These are phyloP conservation scores for Trogon surrucura DNA, from an alignment of 2,113 vertebrate genomes.

Conservation along the genomic window DNA sequence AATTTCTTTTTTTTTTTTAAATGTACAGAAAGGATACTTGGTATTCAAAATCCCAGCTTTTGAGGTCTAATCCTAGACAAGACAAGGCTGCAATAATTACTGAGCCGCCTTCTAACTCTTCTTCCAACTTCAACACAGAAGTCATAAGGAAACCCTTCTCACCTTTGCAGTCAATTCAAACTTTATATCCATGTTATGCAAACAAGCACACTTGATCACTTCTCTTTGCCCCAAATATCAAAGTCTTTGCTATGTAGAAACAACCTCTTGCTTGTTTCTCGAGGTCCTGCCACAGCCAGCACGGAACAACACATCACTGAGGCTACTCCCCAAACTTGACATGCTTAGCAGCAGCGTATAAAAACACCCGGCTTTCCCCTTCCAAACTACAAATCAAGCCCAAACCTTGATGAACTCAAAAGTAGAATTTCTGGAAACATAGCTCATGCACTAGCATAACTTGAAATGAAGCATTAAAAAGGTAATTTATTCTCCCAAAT, in stretches of 20 bases:
- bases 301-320: rapidly evolving
- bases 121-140: neutral
- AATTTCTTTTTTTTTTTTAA: neutral
- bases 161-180: neutral
- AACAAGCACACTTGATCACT: neutral
- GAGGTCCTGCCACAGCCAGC: neutral
- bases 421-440: neutral
- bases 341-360: neutral
- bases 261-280: neutral
- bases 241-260: neutral
- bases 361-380: neutral
- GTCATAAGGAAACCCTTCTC: neutral
- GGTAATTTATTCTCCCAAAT: neutral
- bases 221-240: rapidly evolving
- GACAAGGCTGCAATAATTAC: neutral
- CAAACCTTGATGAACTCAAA: rapidly evolving
- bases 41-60: neutral
- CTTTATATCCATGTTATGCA: rapidly evolving
- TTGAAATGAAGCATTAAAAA: no score
- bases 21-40: neutral
- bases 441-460: no score
- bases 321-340: neutral
- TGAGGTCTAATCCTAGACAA: neutral
- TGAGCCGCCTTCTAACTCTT: neutral
- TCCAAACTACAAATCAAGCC: neutral